phyloP scores from a whole-genome alignment of 2,888 invertebrate genomes.

The Parelbella ahira region DNA sequence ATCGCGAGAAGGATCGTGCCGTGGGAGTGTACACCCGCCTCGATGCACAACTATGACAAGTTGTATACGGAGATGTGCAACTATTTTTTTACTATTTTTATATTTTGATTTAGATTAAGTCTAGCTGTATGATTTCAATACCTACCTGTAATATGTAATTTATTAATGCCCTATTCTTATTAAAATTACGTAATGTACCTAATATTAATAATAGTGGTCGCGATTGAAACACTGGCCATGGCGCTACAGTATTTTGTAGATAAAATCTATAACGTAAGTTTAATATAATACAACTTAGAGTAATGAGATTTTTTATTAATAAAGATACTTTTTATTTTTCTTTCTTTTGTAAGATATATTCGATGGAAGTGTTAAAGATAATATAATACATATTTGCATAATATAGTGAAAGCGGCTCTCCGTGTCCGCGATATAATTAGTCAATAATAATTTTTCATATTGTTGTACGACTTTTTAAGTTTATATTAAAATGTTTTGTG shows the following conservation, averaged over 20 bases:
- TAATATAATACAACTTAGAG: slow-evolving; percentile 75
- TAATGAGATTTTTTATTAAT: slow-evolving; percentile 79
- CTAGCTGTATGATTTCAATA: slow-evolving; percentile 74
- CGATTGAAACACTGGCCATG: slow-evolving; percentile 75
- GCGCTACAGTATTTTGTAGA: slow-evolving; percentile 79
- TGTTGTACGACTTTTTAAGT: slow-evolving; percentile 93
- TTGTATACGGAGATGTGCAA: slow-evolving; percentile 71
- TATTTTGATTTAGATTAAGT: slow-evolving; percentile 80
- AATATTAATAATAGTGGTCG: slow-evolving; percentile 47
- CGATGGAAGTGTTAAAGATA: slow-evolving; percentile 82
- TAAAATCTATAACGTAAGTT: slow-evolving; percentile 79
- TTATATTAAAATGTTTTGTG: slow-evolving; percentile 93
- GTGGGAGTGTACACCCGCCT: slow-evolving; percentile 11
- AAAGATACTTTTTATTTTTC: slow-evolving; percentile 75
- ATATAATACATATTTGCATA: slow-evolving; percentile 82
- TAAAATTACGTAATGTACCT: slow-evolving; percentile 57
- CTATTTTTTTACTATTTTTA: slow-evolving; percentile 80
- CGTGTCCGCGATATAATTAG: slow-evolving; percentile 86
- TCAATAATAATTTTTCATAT: slow-evolving; percentile 91
- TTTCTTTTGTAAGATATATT: slow-evolving; percentile 81
- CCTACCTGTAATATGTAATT: slow-evolving; percentile 65
- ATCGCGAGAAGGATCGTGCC: slow-evolving; percentile 4
- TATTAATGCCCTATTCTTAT: slow-evolving; percentile 66
- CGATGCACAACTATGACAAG: slow-evolving; percentile 69
- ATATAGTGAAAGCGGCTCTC: slow-evolving; percentile 84